Percentiles rank a stretch among this genome's conserved stretches.
Conservation (phyloP, 2,113 vertebrate species). For the Rattus rattus region DNA sequence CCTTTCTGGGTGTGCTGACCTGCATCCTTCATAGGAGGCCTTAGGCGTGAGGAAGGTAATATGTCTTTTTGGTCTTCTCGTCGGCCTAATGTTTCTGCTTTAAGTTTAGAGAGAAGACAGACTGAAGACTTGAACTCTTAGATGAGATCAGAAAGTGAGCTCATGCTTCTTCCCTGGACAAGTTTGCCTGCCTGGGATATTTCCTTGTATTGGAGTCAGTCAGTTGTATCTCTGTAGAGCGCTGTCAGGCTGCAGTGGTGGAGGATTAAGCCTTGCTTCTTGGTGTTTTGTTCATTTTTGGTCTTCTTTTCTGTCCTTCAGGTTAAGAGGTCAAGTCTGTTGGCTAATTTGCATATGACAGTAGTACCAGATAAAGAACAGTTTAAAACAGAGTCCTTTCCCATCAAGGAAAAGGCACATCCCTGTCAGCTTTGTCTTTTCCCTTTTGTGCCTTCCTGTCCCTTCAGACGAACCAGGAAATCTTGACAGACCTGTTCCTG, state of each 20-base stretch:
- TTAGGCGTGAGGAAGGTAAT: not conserved
- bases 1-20: not conserved
- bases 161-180: not conserved
- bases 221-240: not conserved
- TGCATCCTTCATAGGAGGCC: not conserved
- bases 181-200: not conserved
- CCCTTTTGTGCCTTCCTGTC: not conserved
- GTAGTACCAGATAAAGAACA: not conserved
- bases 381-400: not conserved
- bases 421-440: not conserved
- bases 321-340: not conserved
- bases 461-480: not conserved
- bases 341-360: not conserved
- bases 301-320: not conserved
- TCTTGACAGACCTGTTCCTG: not conserved
- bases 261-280: not conserved
- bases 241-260: not conserved
- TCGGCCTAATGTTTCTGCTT: not conserved
- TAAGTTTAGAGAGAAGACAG: slow-evolving; percentile 1
- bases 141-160: not conserved
- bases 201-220: not conserved
- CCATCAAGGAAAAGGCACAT: not conserved
- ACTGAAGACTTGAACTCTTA: not conserved
- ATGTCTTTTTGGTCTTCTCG: not conserved
- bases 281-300: not conserved